phyloP scores from a whole-genome alignment of 1,140 invertebrate genomes.

The Sitobion miscanthi region DNA sequence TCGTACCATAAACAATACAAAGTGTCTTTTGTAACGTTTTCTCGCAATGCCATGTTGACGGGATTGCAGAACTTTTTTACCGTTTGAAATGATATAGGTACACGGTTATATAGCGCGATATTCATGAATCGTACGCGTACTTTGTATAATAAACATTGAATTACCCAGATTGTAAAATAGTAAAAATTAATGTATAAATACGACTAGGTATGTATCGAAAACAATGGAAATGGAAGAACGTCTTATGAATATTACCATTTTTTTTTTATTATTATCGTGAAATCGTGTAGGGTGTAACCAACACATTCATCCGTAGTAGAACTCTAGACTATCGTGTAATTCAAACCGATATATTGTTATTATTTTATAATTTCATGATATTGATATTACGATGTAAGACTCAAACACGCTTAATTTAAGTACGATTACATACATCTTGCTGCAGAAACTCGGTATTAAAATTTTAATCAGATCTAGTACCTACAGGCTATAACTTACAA shows the following conservation, averaged over 20 bases:
- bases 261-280: neutral
- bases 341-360: neutral
- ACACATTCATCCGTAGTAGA: neutral
- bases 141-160: neutral
- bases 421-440: neutral
- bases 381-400: neutral
- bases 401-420: neutral
- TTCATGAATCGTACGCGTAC: neutral
- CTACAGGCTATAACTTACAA: neutral
- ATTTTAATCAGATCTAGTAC: neutral
- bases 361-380: neutral
- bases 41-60: neutral
- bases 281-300: too few relatives aligned
- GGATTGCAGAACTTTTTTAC: neutral
- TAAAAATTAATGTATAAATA: neutral
- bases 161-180: neutral
- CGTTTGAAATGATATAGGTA: slow-evolving; percentile 8
- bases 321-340: neutral
- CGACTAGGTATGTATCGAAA: too few relatives aligned
- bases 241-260: neutral
- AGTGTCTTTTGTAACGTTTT: slow-evolving; percentile 24
- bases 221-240: too few relatives aligned
- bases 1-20: slow-evolving; percentile 31
- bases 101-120: neutral
- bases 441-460: neutral